Percentiles rank a stretch among this genome's conserved stretches.
phyloP scores from a whole-genome alignment of 35 echinoderm and acorn worm species.

The Anneissia japonica region DNA sequence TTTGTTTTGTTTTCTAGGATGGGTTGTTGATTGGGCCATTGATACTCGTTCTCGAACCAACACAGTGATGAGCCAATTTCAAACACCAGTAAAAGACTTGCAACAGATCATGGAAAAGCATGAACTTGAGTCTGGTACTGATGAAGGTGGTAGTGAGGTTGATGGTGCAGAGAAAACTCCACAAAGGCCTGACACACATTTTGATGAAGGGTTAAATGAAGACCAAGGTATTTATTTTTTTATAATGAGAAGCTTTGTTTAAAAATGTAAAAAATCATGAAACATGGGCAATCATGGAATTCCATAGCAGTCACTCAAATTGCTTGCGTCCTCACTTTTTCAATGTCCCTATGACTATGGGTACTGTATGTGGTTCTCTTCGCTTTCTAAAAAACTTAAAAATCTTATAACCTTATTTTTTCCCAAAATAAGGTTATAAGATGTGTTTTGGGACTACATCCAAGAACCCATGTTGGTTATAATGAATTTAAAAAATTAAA shows the following conservation, averaged over 20 bases:
- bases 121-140: slow-evolving; percentile 14
- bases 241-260: neutral
- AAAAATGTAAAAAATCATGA: too few relatives aligned
- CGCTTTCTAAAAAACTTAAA: too few relatives aligned
- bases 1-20: slow-evolving; percentile 44
- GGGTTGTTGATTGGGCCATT: slow-evolving; percentile 98
- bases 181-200: neutral
- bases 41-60: slow-evolving; percentile 52
- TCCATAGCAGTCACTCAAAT: too few relatives aligned
- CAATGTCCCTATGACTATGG: too few relatives aligned
- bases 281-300: too few relatives aligned
- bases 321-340: too few relatives aligned
- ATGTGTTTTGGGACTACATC: too few relatives aligned
- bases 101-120: slow-evolving; percentile 4
- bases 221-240: neutral
- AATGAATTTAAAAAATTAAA: too few relatives aligned
- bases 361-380: too few relatives aligned
- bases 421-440: too few relatives aligned
- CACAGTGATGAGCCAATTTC: slow-evolving; percentile 13
- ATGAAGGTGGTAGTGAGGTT: neutral
- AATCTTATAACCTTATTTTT: too few relatives aligned
- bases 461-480: too few relatives aligned
- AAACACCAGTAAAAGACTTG: neutral
- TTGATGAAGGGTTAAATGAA: neutral
- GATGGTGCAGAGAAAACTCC: neutral